Evolutionary conservation across 2,113 vertebrate species (phyloP).

Genomic region (Nycticryphes semicollaris): DNA sequence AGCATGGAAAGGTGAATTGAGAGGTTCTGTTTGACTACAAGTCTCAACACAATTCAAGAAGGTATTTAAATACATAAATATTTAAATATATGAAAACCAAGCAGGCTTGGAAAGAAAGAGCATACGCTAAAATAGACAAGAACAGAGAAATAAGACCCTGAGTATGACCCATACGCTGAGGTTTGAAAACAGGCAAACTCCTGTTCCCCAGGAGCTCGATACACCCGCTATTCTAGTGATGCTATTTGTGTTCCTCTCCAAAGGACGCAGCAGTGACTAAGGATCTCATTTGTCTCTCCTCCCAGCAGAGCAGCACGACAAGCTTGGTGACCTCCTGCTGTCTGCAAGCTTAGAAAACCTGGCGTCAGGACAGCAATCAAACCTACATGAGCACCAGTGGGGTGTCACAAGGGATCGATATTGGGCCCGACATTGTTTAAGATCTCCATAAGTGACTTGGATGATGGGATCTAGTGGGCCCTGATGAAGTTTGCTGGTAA

Average conservation of each 20-base stretch:
- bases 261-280: background rate
- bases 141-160: background rate
- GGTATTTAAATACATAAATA: slow-evolving; percentile 52
- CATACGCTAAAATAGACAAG: background rate
- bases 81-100: slow-evolving; percentile 32
- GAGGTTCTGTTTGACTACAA: slow-evolving; percentile 23
- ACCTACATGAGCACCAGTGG: background rate
- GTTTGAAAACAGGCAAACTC: background rate
- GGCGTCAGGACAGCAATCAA: background rate
- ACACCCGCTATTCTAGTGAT: background rate
- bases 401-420: background rate
- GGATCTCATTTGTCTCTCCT: background rate
- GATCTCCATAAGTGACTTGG: background rate
- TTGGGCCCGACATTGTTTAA: background rate
- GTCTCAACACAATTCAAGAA: slow-evolving; percentile 25
- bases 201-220: background rate
- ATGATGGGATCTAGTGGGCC: background rate
- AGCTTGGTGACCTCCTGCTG: background rate
- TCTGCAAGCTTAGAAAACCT: background rate
- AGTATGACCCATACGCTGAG: background rate
- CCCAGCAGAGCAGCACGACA: background rate
- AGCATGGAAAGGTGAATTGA: slow-evolving; percentile 19
- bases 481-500: background rate
- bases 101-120: background rate
- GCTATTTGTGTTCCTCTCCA: background rate